Base-by-base conservation (phyloP, 2,113 vertebrate species). In the Neofelis nebulosa region DNA sequence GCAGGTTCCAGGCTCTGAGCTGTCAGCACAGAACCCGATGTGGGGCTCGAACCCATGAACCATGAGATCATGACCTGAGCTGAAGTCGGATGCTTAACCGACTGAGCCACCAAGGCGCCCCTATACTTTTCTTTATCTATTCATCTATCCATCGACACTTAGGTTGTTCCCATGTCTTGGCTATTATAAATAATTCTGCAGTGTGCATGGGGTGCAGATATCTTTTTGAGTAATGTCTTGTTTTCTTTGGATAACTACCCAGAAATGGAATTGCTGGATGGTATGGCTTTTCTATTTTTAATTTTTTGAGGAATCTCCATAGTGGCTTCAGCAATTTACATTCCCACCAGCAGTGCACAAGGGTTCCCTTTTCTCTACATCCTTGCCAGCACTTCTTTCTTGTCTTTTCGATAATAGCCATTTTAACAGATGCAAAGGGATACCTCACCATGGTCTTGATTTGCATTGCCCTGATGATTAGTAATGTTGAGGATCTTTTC, bases 161-260 rank as follows among this genome's bases (percentile, higher is more conserved):
- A 45, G 36, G 23, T 48, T 29, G 80, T 31, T 65, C 31, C 41
- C 81, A n/a, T 11, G 23, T 31, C 68, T 50, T 11, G 38, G 55
- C 25, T 57, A 3, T 31, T 38, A 33, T 50, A 19, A 50, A 65
- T 36, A 50, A 50, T 3, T 12, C 69, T 65, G 7, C 55, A 7
- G 0, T 65, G 55, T 65, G 31, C 11, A 38, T 0, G 11, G 68
- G 12, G 27, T 36, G 1, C 25, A 7, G 41, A 5, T 50, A 50
- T 16, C 81, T 23, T 71, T 31, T n/a, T 3, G 5, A 52, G 9
- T n/a, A 73, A 18, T 29, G 16, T 73, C 73, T 41, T 18, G 19
- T 31, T 74, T 65, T 31, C n/a, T 76, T 63, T 45, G 36, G 57
- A 25, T 66, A 76, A 76, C 23, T 25, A 27, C 81, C 33, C 55